A percentile compares a stretch with the other conserved stretches of the same genome.
Evolutionary conservation across 2,113 vertebrate genomes (phyloP).

Genomic region (Chloroceryle aenea): DNA sequence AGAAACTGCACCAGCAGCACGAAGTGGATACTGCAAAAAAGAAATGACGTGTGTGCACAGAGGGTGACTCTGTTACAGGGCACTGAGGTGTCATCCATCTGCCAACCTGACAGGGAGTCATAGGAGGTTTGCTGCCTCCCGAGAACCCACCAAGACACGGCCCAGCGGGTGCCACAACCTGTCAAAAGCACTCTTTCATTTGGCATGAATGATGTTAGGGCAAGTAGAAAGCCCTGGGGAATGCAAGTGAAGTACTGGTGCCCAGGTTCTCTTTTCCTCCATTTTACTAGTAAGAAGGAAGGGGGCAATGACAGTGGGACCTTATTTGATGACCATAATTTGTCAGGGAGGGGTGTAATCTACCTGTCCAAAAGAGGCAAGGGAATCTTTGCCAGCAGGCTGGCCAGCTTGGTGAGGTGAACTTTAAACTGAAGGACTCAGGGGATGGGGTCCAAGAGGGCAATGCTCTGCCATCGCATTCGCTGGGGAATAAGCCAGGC

Average conservation of each 20-base stretch:
- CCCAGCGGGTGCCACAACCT: too few relatives aligned
- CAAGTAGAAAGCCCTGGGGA: not conserved
- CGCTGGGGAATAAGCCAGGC: not conserved
- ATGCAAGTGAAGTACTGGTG: not conserved
- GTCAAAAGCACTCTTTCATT: not conserved
- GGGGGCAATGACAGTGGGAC: not conserved
- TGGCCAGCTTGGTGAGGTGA: not conserved
- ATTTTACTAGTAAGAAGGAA: not conserved
- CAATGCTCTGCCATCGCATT: not conserved
- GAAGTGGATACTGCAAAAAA: not conserved
- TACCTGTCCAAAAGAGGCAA: not conserved
- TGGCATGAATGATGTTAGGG: not conserved
- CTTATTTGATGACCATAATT: too few relatives aligned
- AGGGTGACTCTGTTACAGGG: not conserved
- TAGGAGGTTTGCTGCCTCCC: too few relatives aligned
- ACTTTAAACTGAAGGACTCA: not conserved
- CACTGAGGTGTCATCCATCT: not conserved
- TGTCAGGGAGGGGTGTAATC: too few relatives aligned
- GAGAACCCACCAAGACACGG: too few relatives aligned
- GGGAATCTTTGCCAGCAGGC: not conserved
- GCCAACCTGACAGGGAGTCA: not conserved
- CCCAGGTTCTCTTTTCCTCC: not conserved
- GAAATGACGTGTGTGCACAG: not conserved
- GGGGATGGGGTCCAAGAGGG: not conserved
- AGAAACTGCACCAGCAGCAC: not conserved